These are phyloP conservation scores for Dendropsophus ebraccatus DNA, from an alignment of 2,113 vertebrate species.

Conservation along the genomic window DNA sequence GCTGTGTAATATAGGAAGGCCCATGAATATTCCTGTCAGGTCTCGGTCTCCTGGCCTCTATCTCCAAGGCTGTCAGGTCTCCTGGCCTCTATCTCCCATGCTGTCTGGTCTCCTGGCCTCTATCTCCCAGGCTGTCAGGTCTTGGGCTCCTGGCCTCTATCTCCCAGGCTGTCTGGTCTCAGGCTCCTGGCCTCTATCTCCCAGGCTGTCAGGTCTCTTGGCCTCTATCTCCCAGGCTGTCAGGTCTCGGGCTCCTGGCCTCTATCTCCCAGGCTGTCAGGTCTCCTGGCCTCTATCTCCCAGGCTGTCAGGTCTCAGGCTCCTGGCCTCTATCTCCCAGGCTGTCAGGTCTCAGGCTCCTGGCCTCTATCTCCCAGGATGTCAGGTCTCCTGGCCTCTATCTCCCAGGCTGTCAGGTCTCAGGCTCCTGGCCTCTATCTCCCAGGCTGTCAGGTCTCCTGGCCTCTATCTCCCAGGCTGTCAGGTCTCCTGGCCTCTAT, in stretches of 20 bases:
- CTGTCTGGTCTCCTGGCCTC: too few relatives aligned
- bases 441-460: conserved; percentile 72
- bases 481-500: conserved; percentile 67
- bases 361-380: conserved; percentile 68
- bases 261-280: conserved; percentile 70
- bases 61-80: conserved; percentile 71
- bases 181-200: too few relatives aligned
- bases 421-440: too few relatives aligned
- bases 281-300: conserved; percentile 66
- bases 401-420: conserved; percentile 71
- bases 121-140: conserved; percentile 71
- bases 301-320: conserved; percentile 72
- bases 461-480: conserved; percentile 69
- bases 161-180: conserved; percentile 71
- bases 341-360: too few relatives aligned
- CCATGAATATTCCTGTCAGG: conserved; percentile 69
- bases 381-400: conserved; percentile 67
- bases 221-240: conserved; percentile 69
- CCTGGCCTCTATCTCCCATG: conserved; percentile 67
- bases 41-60: conserved; percentile 64
- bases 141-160: too few relatives aligned
- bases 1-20: too few relatives aligned
- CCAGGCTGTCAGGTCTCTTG: conserved; percentile 72
- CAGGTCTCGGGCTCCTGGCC: too few relatives aligned
- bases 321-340: conserved; percentile 67